Base-by-base conservation (phyloP, 1,140 invertebrate species). In the Steinernema khuongi region DNA sequence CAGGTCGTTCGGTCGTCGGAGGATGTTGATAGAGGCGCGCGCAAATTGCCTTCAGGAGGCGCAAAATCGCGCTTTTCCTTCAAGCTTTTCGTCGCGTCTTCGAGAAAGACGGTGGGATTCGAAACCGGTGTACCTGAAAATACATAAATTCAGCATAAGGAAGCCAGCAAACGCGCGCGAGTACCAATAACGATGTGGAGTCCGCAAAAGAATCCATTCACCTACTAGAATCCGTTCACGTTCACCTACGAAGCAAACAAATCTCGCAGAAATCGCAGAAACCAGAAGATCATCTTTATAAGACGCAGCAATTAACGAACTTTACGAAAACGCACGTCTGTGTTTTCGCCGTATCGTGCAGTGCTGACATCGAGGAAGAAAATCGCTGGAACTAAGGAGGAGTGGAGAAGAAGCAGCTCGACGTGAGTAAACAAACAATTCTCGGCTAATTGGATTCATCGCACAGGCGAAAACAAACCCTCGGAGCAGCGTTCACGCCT, bases 41-140 rank as follows among this genome's bases (percentile, higher is more conserved):
- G 50, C 11, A 60, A 26, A 60, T 26, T 60, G 50, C 50, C 50
- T 60, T 60, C 50, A 60, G 50, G 50, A 60, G 22, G 50, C 50
- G 50, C 50, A 60, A 60, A 60, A 22, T 60, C 50, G 50, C 50
- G 50, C 50, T 60, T 60, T 11, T 22, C 50, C 50, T 60, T 60
- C 50, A 60, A 60, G 50, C 50, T 60, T 11, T 60, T 7, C 19
- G 50, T 60, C 22, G 50, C 50, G 50, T 60, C 50, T 4, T 60
- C 50, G 50, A 60, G 50, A 60, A 60, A 60, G 26, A 60, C 50
- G 50, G 7, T 7, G 11, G 50, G 50, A 60, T 7, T 60, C 4
- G 50, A 60, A 17, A 60, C 50, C 50, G 50, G 50, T 60, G 50
- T 22, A 60, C 50, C 50, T 60, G 50, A 60, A 60, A 7, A 60